Conservation (phyloP, 2,888 invertebrate species). For the Heliconius cydno region DNA sequence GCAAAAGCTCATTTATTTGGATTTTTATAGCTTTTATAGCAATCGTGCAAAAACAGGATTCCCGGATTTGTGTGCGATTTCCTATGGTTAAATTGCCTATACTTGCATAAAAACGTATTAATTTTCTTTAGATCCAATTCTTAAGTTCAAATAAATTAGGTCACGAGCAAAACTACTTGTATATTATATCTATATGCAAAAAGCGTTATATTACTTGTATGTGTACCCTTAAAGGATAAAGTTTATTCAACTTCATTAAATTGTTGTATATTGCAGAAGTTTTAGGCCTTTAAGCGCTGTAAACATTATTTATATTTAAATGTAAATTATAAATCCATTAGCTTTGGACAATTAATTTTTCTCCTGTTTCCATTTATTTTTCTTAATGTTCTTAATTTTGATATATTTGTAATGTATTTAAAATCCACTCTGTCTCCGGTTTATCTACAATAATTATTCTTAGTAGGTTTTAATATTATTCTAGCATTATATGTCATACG, state of each 20-base stretch:
- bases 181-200: neutral
- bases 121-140: neutral
- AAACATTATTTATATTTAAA: neutral
- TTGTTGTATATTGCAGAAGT: slow-evolving; percentile 8
- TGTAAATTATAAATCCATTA: slow-evolving; percentile 9
- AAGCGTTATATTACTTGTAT: neutral
- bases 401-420: neutral
- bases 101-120: neutral
- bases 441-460: neutral
- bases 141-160: neutral
- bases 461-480: neutral
- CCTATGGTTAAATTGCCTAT: neutral
- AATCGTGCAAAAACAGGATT: neutral
- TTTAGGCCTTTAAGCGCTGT: neutral
- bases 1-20: neutral
- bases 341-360: neutral
- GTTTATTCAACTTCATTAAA: neutral
- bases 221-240: neutral
- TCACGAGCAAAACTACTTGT: neutral
- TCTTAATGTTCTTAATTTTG: neutral
- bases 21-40: neutral
- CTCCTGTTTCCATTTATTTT: neutral
- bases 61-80: neutral
- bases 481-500: neutral
- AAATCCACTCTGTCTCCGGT: neutral